Evolutionary conservation across 2,113 vertebrate genomes (phyloP), one percentile per base, ranked within the genome.

Genomic region (Rhinoptilus africanus): DNA sequence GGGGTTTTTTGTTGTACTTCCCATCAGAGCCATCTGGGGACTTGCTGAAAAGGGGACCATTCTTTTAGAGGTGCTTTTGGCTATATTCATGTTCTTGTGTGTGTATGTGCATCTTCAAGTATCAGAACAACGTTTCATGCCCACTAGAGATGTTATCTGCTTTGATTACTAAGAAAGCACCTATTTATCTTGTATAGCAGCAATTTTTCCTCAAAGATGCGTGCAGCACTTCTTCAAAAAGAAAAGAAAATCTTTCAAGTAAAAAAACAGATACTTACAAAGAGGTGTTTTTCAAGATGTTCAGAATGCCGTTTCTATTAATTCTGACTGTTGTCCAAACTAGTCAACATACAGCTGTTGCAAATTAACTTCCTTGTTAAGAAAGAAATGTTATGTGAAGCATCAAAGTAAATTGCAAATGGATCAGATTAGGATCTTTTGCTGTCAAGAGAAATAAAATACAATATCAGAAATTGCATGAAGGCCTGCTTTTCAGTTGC

Each of bases 351-450:
- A 84, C 86, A 96, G 91, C 86, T 93, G 94, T 77, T 88, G 59
- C 50, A 86, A 95, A 95, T 96, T 92, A 93, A 32, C 75, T 89
- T 89, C 51, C 85, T 96, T 95, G 45, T 93, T 77, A 62, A 84
- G 47, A 66, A 9, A 79, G n/a, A 77, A 84, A 69, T 77, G 30
- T 62, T 74, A 39, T 39, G 9, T 66, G 37, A 95, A 53, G 5
- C 50, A 69, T 73, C 67, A 62, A 95, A 93, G 37, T 77, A 93
- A 76, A 94, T 91, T 92, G 19, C 19, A 88, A 88, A 41, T 85
- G 54, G 41, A 83, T 75, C 50, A 77, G 63, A 84, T 84, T 66
- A 81, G 26, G 23, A 62, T 92, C 54, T 91, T 95, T 71, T 91
- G 8, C 63, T 93, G 9, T 84, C 20, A 84, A 86, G 72, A 88